These are phyloP conservation scores for Cetoscarus ocellatus DNA, from an alignment of 2,797 vertebrate species.

Conservation along the genomic window DNA sequence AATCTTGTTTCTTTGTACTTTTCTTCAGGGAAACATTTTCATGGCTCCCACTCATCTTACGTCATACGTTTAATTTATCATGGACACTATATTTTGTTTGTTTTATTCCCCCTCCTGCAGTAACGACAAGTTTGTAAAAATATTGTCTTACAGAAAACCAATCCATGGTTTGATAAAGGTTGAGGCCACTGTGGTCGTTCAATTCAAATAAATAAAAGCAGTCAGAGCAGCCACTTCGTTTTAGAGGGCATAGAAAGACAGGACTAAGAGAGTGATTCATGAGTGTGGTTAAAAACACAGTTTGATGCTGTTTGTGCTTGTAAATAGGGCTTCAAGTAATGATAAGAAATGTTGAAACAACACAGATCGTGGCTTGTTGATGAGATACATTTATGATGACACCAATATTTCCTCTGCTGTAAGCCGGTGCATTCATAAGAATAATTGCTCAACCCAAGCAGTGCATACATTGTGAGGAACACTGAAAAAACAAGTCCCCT, in stretches of 20 bases:
- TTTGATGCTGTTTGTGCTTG: constrained; percentile 2
- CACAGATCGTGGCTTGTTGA: constrained; percentile 5
- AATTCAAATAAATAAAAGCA: background rate
- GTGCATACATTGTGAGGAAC: constrained; percentile 3
- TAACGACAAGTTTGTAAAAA: no score
- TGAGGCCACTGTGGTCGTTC: no score
- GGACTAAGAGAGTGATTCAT: constrained; percentile 36
- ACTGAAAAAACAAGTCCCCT: constrained; percentile 7
- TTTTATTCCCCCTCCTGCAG: no score
- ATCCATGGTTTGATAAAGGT: no score
- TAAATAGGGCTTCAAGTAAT: constrained; percentile 1
- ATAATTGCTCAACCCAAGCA: constrained; percentile 23
- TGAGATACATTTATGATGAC: constrained; percentile 17
- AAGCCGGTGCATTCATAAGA: constrained; percentile 12
- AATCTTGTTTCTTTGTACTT: no score
- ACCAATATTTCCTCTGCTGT: constrained; percentile 15
- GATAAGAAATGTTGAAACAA: background rate
- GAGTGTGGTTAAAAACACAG: background rate
- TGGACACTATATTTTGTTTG: no score
- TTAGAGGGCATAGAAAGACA: constrained; percentile 19
- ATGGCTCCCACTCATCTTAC: no score
- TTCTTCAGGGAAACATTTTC: no score
- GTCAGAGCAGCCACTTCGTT: background rate
- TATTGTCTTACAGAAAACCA: no score
- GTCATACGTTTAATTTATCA: no score